Base-by-base conservation (phyloP, 2,888 invertebrate genomes). In the Theodoxus fluviatilis region DNA sequence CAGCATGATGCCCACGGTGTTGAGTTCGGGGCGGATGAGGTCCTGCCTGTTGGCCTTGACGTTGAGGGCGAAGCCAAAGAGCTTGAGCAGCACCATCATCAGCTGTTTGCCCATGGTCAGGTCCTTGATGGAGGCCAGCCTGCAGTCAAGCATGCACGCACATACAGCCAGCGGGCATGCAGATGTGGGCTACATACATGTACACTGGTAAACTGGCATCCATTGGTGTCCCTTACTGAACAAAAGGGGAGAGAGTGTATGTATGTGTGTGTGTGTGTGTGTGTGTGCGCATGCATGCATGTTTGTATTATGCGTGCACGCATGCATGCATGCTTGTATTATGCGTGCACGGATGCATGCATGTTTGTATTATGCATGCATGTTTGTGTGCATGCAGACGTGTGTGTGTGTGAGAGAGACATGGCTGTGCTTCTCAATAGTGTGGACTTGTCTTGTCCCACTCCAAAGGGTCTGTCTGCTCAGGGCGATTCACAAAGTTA, bases 51-150 rank as follows among this genome's bases (percentile, higher is more conserved):
- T 96, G 73, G 92, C 92, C 59, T 93, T 92, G 69, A 89, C 87
- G 89, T 97, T 97, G 67, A 96, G 93, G 85, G 96, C 94, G 79
- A 95, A 91, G 68, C 93, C 90, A 87, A 98, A 93, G 76, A 98
- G 89, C 83, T 97, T 96, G 55, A 98, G 89, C 47, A 98, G 89
- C 0, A 98, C 97, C 78, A 94, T 93, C 76, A 95, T 91, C 67
- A 98, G 89, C 37, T 95, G 94, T 68, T 94, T 92, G 0, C 96
- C 95, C 49, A 93, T 90, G n/a, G 93, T 92, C 67, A 96, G 92
- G 80, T 95, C 94, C 80, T 93, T 84, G 79, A 96, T 92, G 2
- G 94, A 93, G 1, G 93, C 93, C 68, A 98, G 90, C 2, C 97
- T 91, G 75, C 65, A 72, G 71, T 18, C 18, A 28, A 55, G 49